phyloP scores from a whole-genome alignment of 1,140 invertebrate species.

The Eupristina koningsbergeri region DNA sequence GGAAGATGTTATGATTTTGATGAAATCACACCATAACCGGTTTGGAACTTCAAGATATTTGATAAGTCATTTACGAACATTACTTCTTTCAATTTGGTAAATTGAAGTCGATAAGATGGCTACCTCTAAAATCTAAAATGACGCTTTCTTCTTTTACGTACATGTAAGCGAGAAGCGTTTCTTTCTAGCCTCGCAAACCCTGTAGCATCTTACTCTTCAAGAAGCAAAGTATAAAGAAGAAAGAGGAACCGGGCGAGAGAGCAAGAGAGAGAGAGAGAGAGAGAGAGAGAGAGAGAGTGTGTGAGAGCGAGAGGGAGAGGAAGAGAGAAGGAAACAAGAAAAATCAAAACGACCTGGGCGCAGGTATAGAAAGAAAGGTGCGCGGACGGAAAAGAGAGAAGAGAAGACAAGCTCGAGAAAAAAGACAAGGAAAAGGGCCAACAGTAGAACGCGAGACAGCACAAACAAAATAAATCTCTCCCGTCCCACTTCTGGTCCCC shows the following conservation, averaged over 20 bases:
- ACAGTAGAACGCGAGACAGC: neutral
- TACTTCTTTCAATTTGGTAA: neutral
- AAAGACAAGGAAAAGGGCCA: conserved; percentile 1
- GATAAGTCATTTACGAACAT: neutral
- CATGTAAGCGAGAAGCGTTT: neutral
- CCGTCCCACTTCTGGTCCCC: neutral
- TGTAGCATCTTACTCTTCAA: neutral
- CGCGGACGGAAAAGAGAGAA: neutral
- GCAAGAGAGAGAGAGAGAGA: too few relatives aligned
- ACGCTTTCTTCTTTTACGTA: neutral
- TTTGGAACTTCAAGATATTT: neutral
- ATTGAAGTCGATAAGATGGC: neutral
- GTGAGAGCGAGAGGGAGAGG: too few relatives aligned
- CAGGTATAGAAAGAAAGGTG: conserved; percentile 22
- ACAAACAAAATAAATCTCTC: conserved; percentile 1
- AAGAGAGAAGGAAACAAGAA: neutral
- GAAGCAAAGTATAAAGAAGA: neutral
- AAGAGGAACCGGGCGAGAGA: neutral
- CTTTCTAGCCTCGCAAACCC: neutral
- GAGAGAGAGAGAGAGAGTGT: neutral
- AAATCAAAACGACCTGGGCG: neutral
- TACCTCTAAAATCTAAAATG: neutral
- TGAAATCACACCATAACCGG: neutral
- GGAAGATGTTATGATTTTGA: neutral
- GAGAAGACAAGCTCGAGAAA: conserved; percentile 13